Conservation (phyloP, 2,113 vertebrate species). For the Mesocricetus auratus region DNA sequence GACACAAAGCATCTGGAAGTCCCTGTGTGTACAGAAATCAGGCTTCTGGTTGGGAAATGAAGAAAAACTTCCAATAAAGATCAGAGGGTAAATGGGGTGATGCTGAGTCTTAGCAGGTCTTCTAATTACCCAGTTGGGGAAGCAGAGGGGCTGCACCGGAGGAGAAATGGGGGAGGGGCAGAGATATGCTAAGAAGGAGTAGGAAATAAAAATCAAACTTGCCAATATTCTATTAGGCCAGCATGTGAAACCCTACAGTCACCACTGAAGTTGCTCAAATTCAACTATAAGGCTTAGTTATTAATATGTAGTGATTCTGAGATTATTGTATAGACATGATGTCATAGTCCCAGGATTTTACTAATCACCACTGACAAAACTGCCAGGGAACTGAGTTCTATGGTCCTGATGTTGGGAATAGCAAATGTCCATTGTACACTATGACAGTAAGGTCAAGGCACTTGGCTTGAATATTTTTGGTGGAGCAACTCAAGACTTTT, state of each 20-base stretch:
- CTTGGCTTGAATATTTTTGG: neutral
- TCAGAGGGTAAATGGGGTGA: constrained; percentile 73
- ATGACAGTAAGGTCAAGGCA: constrained; percentile 35
- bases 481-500: constrained; percentile 43
- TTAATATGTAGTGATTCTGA: constrained; percentile 78
- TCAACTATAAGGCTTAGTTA: constrained; percentile 64
- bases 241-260: constrained; percentile 55
- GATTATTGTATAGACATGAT: constrained; percentile 82
- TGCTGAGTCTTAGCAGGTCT: constrained; percentile 78
- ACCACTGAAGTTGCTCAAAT: constrained; percentile 57
- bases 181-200: neutral
- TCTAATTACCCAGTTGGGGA: constrained; percentile 53
- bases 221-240: constrained; percentile 65
- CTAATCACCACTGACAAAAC: constrained; percentile 73
- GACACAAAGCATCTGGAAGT: constrained; percentile 48
- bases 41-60: constrained; percentile 63
- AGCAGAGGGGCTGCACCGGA: neutral
- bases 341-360: constrained; percentile 80
- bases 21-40: neutral
- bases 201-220: neutral
- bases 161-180: neutral
- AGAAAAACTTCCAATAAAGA: constrained; percentile 70
- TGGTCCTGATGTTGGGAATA: constrained; percentile 52
- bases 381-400: constrained; percentile 76
- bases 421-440: constrained; percentile 49